phyloP scores from a whole-genome alignment of 2,113 vertebrate genomes.

The Euleptes europaea region DNA sequence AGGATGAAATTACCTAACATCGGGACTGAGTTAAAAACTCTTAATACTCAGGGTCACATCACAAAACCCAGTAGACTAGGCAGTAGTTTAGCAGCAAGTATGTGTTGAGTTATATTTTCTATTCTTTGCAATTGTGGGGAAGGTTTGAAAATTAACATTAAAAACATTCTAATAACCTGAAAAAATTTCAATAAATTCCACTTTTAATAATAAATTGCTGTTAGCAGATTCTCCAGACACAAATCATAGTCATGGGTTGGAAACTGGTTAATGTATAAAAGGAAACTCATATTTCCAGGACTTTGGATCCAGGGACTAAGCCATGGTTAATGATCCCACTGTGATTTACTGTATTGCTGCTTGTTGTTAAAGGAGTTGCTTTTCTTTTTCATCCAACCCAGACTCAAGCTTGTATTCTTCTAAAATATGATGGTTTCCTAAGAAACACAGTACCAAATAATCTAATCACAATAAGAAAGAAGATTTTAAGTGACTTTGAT shows the following conservation, averaged over 20 bases:
- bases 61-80: not conserved
- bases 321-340: not conserved
- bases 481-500: not conserved
- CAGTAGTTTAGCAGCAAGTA: not conserved
- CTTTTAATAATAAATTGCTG: not conserved
- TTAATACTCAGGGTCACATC: not conserved
- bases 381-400: not conserved
- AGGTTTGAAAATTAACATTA: not conserved
- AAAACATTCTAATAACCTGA: not conserved
- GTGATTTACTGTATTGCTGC: not conserved
- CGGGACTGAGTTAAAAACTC: not conserved
- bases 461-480: not conserved
- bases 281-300: not conserved
- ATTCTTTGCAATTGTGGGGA: not conserved
- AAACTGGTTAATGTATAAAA: slow-evolving; percentile 9
- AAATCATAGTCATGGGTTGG: not conserved
- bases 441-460: not conserved
- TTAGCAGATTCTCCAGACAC: not conserved
- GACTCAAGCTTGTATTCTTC: not conserved
- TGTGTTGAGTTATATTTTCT: not conserved
- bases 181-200: not conserved
- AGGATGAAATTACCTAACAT: not conserved
- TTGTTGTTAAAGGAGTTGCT: not conserved
- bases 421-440: not conserved
- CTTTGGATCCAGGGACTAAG: not conserved